Conservation (phyloP, 2,888 invertebrate genomes). For the Tridacna gigas region DNA sequence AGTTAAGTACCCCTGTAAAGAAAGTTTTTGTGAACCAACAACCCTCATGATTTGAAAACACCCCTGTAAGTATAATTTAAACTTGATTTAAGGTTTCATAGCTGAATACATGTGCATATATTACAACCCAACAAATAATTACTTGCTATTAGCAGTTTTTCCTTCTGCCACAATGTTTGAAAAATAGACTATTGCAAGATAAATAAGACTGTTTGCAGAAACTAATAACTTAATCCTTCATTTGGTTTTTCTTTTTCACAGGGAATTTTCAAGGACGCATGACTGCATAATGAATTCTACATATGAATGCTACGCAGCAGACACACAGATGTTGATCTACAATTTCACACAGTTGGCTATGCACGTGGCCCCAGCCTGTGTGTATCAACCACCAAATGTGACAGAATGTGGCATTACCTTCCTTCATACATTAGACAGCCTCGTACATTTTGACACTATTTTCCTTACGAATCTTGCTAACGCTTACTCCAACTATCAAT, state of each 20-base stretch:
- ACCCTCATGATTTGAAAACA: too few relatives aligned
- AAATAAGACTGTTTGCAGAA: too few relatives aligned
- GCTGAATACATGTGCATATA: too few relatives aligned
- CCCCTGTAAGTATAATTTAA: too few relatives aligned
- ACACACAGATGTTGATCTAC: constrained; percentile 23
- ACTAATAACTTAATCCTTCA: too few relatives aligned
- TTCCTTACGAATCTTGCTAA: constrained; percentile 18
- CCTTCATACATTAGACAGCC: constrained; percentile 25
- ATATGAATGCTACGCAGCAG: constrained; percentile 41
- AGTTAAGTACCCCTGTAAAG: too few relatives aligned
- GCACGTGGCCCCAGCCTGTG: constrained; percentile 26
- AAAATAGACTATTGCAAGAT: too few relatives aligned
- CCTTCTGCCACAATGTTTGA: too few relatives aligned
- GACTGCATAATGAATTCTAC: constrained; percentile 52
- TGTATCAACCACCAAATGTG: constrained; percentile 4
- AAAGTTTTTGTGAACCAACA: too few relatives aligned
- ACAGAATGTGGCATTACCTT: constrained; percentile 33
- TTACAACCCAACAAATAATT: too few relatives aligned
- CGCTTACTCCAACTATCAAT: background rate
- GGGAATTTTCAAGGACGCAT: constrained; percentile 38
- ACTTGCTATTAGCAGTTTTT: too few relatives aligned
- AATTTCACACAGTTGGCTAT: constrained; percentile 32
- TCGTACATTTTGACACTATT: constrained; percentile 36
- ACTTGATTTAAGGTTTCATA: too few relatives aligned
- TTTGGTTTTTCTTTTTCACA: background rate